These are phyloP conservation scores for Gastrophysa polygoni DNA, from an alignment of 2,888 invertebrate species.

Conservation along the genomic window DNA sequence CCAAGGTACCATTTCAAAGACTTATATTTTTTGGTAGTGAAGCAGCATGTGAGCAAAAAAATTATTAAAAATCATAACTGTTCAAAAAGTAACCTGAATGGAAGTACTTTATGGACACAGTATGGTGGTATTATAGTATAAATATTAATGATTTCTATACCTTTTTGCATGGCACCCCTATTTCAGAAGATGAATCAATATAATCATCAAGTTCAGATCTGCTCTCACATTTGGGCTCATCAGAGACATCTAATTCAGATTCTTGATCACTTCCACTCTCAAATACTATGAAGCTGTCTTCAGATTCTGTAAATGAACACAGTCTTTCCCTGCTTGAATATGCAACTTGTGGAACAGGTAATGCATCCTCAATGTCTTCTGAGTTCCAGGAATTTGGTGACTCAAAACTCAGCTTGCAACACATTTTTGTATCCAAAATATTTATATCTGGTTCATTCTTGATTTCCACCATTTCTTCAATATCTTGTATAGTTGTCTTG, in stretches of 20 bases:
- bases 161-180: slow-evolving; percentile 34
- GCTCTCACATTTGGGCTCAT: slow-evolving; percentile 26
- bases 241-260: slow-evolving; percentile 24
- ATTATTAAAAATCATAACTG: no score
- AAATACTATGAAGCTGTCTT: slow-evolving; percentile 64
- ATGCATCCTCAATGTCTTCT: slow-evolving; percentile 27
- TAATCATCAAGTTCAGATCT: slow-evolving; percentile 31
- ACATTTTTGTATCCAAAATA: slow-evolving; percentile 18
- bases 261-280: slow-evolving; percentile 55
- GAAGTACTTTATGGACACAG: no score
- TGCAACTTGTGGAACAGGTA: slow-evolving; percentile 17
- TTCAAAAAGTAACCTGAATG: no score
- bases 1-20: no score
- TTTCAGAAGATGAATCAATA: slow-evolving; percentile 24
- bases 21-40: no score
- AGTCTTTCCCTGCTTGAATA: slow-evolving; percentile 22
- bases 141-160: slow-evolving; percentile 16
- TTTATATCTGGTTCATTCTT: slow-evolving; percentile 27
- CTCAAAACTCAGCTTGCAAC: slow-evolving; percentile 14
- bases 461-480: slow-evolving; percentile 34
- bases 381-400: slow-evolving; percentile 12
- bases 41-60: no score
- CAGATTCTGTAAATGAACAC: slow-evolving; percentile 56
- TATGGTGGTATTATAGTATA: no score
- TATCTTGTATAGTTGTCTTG: slow-evolving; percentile 29